These are phyloP conservation scores for Paramormyrops kingsleyae DNA, from an alignment of 2,113 vertebrate genomes.

Conservation along the genomic window DNA sequence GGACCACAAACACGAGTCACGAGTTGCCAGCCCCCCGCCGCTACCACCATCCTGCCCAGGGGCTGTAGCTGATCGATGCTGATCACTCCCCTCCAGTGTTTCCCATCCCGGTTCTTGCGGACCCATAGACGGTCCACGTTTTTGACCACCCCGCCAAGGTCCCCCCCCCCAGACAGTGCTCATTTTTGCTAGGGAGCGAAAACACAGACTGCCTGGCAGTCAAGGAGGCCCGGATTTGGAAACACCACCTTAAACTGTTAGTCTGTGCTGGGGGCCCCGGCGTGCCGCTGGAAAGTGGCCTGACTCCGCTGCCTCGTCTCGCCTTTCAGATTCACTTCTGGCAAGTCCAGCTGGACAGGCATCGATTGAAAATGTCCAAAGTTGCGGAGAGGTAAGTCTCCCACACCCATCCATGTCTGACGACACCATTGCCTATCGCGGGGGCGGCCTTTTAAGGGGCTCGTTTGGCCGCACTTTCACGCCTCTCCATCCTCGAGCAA, in stretches of 20 bases:
- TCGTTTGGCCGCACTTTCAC: neutral
- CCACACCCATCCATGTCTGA: neutral
- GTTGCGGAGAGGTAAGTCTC: constrained; percentile 88
- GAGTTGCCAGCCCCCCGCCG: neutral
- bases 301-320: constrained; percentile 20
- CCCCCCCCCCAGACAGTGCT: neutral
- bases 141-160: neutral
- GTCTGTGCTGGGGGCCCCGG: neutral
- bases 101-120: neutral
- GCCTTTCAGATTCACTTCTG: constrained; percentile 90
- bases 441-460: neutral
- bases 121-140: neutral
- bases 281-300: neutral
- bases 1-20: neutral
- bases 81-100: neutral
- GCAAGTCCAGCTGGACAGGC: constrained; percentile 95
- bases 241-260: neutral
- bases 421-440: neutral
- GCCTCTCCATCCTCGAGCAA: neutral
- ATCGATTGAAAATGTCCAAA: constrained; percentile 99
- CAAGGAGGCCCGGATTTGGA: neutral
- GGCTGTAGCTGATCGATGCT: neutral
- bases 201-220: neutral
- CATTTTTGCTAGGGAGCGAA: neutral
- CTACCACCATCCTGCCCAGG: neutral